A percentile compares a stretch with the other conserved stretches of the same genome.
Evolutionary conservation across 2,797 vertebrate genomes (phyloP).

Genomic region (Antrozous pallidus): DNA sequence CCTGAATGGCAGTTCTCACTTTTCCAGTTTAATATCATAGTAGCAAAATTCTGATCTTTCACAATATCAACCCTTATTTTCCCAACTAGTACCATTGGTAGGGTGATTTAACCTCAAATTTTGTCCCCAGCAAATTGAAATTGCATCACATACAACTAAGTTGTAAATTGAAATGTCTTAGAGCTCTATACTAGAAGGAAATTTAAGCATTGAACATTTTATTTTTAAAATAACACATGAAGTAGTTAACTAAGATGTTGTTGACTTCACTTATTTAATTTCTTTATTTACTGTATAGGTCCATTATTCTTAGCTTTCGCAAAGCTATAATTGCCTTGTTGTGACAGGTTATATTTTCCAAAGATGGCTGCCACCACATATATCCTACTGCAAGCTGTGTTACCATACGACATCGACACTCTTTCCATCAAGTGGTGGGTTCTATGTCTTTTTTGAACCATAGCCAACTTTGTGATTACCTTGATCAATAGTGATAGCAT

Average conservation of each 20-base stretch:
- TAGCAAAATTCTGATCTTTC: constrained; percentile 47
- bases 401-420: neutral
- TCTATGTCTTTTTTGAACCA: neutral
- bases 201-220: constrained; percentile 33
- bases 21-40: constrained; percentile 35
- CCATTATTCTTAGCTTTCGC: neutral
- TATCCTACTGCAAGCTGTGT: neutral
- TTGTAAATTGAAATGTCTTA: constrained; percentile 49
- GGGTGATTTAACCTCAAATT: constrained; percentile 43
- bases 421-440: neutral
- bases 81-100: constrained; percentile 39
- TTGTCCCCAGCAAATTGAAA: constrained; percentile 45
- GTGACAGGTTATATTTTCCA: constrained; percentile 21
- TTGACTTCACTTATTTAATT: neutral
- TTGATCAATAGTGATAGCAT: neutral
- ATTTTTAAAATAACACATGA: constrained; percentile 39
- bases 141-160: constrained; percentile 34
- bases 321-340: neutral
- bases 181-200: constrained; percentile 7
- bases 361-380: neutral
- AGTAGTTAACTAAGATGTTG: constrained; percentile 41
- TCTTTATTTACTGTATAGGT: neutral
- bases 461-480: neutral
- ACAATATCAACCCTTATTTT: constrained; percentile 14
- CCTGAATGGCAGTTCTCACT: constrained; percentile 27